Percentiles rank a stretch among this genome's conserved stretches.
These are phyloP conservation scores for Pseudomyrmex pallidus DNA, from an alignment of 1,140 invertebrate species.

Conservation along the genomic window DNA sequence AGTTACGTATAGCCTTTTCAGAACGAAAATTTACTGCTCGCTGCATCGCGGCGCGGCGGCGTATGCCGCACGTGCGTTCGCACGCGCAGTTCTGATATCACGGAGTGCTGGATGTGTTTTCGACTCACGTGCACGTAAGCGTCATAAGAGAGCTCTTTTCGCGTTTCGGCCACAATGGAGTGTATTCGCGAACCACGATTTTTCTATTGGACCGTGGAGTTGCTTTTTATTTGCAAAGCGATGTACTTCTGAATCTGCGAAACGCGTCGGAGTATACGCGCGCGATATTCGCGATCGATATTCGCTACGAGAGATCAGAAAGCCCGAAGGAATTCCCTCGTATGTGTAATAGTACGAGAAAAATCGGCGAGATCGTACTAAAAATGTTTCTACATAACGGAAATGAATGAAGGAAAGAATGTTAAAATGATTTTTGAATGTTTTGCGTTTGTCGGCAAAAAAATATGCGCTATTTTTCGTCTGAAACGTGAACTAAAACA, in stretches of 20 bases:
- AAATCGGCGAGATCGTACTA: neutral
- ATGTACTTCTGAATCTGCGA: slow-evolving; percentile 30
- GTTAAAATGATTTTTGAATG: neutral
- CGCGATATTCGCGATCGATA: slow-evolving; percentile 6
- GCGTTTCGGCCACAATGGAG: slow-evolving; percentile 27
- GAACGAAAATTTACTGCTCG: slow-evolving; percentile 22
- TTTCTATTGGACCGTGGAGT: slow-evolving; percentile 33
- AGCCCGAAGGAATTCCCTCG: neutral
- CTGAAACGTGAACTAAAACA: slow-evolving; percentile 23
- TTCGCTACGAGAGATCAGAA: neutral
- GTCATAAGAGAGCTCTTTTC: slow-evolving; percentile 54
- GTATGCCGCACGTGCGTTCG: slow-evolving; percentile 20
- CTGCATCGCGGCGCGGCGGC: slow-evolving; percentile 2
- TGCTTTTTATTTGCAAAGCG: slow-evolving; percentile 42
- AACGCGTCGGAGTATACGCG: neutral
- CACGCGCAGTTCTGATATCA: slow-evolving; percentile 30
- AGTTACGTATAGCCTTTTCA: slow-evolving; percentile 19
- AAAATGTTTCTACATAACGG: neutral
- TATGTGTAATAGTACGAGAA: neutral
- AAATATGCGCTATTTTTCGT: neutral
- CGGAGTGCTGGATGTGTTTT: slow-evolving; percentile 36
- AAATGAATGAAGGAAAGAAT: neutral
- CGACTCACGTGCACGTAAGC: slow-evolving; percentile 39
- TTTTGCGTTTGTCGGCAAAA: neutral
- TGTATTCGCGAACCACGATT: slow-evolving; percentile 41